These are phyloP conservation scores for Cyrtorhinus lividipennis DNA, from an alignment of 1,140 invertebrate species.

Conservation along the genomic window DNA sequence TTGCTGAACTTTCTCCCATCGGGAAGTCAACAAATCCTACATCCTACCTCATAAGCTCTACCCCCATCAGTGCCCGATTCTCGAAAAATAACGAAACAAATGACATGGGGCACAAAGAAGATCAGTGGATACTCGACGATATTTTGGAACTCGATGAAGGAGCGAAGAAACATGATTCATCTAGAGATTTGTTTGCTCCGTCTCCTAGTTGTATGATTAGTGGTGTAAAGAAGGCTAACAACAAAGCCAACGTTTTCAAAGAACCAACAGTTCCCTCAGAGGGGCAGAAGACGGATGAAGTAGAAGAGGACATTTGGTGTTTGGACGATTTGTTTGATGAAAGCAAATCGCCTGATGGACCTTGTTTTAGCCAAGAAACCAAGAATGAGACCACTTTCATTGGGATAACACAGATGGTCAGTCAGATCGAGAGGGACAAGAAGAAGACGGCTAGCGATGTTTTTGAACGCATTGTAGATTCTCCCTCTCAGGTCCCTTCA, in stretches of 20 bases:
- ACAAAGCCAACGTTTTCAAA: background rate
- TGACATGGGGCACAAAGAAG: background rate
- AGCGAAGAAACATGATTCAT: background rate
- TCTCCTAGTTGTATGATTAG: background rate
- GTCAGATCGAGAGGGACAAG: slow-evolving; percentile 18
- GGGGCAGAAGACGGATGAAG: background rate
- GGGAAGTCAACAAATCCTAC: background rate
- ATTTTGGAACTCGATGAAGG: background rate
- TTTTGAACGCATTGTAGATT: no score
- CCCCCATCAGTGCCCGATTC: background rate
- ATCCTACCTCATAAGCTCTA: background rate
- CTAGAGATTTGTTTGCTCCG: background rate
- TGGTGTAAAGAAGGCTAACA: no score
- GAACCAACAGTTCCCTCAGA: background rate
- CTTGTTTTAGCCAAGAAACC: background rate
- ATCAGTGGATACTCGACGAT: background rate
- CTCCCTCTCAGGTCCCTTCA: no score
- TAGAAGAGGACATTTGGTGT: slow-evolving; percentile 16
- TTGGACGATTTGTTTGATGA: slow-evolving; percentile 19
- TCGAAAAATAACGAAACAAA: background rate
- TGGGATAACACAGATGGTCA: slow-evolving; percentile 18
- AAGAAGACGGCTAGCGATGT: background rate
- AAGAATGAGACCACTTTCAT: slow-evolving; percentile 11
- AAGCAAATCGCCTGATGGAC: background rate
- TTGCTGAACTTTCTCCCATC: background rate